These are phyloP conservation scores for Unio pictorum DNA, from an alignment of 2,888 invertebrate genomes.

Conservation along the genomic window DNA sequence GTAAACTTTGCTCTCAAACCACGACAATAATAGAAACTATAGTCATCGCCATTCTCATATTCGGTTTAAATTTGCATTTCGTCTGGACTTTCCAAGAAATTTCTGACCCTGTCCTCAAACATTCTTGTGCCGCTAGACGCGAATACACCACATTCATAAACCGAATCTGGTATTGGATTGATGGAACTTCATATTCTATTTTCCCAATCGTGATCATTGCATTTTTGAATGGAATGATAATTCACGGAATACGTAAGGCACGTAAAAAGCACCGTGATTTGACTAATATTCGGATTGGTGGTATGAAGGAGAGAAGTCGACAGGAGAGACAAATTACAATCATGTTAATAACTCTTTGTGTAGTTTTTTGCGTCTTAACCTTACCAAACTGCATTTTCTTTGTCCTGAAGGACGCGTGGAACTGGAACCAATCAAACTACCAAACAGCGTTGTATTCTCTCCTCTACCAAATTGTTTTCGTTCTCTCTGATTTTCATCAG, in stretches of 20 bases:
- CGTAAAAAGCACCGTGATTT: slow-evolving; percentile 25
- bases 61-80: slow-evolving; percentile 40
- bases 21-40: slow-evolving; percentile 29
- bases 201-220: slow-evolving; percentile 47
- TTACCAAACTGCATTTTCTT: slow-evolving; percentile 57
- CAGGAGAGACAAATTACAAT: slow-evolving; percentile 57
- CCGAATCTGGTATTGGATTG: slow-evolving; percentile 56
- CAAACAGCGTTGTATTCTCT: slow-evolving; percentile 42
- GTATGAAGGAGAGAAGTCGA: slow-evolving; percentile 38
- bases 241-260: slow-evolving; percentile 43
- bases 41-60: slow-evolving; percentile 36
- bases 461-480: slow-evolving; percentile 38
- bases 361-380: slow-evolving; percentile 52
- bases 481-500: slow-evolving; percentile 52
- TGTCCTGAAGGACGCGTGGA: slow-evolving; percentile 45
- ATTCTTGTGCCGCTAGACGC: slow-evolving; percentile 27
- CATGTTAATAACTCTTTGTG: slow-evolving; percentile 54
- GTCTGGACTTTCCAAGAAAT: slow-evolving; percentile 40
- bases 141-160: slow-evolving; percentile 35
- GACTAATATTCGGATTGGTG: slow-evolving; percentile 35
- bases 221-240: slow-evolving; percentile 53
- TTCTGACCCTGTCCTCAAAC: slow-evolving; percentile 13
- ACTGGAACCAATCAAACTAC: slow-evolving; percentile 25
- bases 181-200: slow-evolving; percentile 50
- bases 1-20: slow-evolving; percentile 41